Base-by-base conservation (phyloP, 1,140 invertebrate genomes). In the Sitophilus oryzae region DNA sequence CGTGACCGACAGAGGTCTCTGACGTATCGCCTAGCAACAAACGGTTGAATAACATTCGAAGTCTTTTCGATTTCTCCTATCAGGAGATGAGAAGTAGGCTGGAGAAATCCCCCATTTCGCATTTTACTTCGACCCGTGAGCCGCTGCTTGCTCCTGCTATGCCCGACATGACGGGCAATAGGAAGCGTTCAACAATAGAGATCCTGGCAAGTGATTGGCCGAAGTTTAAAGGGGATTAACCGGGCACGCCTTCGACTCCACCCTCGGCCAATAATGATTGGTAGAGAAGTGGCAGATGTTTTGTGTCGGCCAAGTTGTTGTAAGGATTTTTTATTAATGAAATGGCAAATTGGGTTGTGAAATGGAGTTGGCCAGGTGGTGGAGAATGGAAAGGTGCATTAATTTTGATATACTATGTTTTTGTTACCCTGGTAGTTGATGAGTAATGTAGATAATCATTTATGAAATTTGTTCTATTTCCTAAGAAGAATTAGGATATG, bases 31-130 rank as follows among this genome's bases (percentile, higher is more conserved):
- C 47, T 57, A 52, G 48, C 55, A 57, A 57, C 55, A 57, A 57
- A 57, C 55, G 51, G 55, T 57, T 57, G 55, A 57, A 57, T 57
- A 57, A 57, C 55, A 57, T 57, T 51, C 35, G 55, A 21, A 57
- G 23, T 40, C 44, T 41, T 48, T 49, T 34, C 53, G 53, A 47
- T 49, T 23, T 34, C 38, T 21, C 22, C 23, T 34, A 56, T 11
- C 38, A 56, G 53, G 53, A 41, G 37, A 22, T 20, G 25, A 56
- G 36, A 34, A 56, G 6, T 4, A 10, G 2, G 23, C 4, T 2
- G 9, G 22, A 15, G 35, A 38, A 37, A 38, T 16, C 20, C 21
- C 11, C 10, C 25, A 16, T n/a, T n/a, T n/a, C n/a, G n/a, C n/a
- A n/a, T n/a, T n/a, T n/a, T n/a, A n/a, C n/a, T n/a, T n/a, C n/a